A percentile compares a stretch with the other conserved stretches of the same genome.
These are phyloP conservation scores for Enteromius trimaculatus DNA, from an alignment of 2,797 vertebrate species.

Conservation along the genomic window DNA sequence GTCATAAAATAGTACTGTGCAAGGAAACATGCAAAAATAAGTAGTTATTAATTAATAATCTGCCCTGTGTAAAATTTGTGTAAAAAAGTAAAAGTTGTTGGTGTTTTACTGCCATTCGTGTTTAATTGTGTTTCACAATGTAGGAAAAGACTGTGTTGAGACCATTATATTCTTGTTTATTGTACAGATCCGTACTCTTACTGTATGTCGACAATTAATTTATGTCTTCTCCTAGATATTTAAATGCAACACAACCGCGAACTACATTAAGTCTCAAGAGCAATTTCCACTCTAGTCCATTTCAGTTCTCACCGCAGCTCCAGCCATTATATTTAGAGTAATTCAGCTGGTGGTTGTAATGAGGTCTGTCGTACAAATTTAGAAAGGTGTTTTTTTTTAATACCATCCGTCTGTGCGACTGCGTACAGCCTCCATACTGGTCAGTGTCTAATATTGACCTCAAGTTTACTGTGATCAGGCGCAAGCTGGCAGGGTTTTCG, in stretches of 20 bases:
- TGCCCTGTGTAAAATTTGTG: background rate
- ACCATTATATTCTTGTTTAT: background rate
- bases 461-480: slow-evolving; percentile 17
- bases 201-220: background rate
- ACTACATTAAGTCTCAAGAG: background rate
- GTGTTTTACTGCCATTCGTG: background rate
- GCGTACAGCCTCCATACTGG: background rate
- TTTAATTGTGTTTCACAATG: background rate
- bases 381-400: slow-evolving; percentile 6
- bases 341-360: slow-evolving; percentile 18
- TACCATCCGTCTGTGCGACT: background rate
- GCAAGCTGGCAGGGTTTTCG: slow-evolving; percentile 10
- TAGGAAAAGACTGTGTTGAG: background rate
- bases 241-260: background rate
- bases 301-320: background rate
- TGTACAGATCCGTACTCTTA: background rate
- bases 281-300: background rate
- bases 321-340: slow-evolving; percentile 20
- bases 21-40: background rate
- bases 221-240: background rate
- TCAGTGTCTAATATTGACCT: slow-evolving; percentile 23
- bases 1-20: background rate
- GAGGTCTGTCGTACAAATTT: slow-evolving; percentile 9
- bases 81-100: background rate
- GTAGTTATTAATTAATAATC: background rate